Evolutionary conservation across 1,140 invertebrate species (phyloP), one percentile per base, ranked within the genome.

Genomic region (Kradibia gibbosae): DNA sequence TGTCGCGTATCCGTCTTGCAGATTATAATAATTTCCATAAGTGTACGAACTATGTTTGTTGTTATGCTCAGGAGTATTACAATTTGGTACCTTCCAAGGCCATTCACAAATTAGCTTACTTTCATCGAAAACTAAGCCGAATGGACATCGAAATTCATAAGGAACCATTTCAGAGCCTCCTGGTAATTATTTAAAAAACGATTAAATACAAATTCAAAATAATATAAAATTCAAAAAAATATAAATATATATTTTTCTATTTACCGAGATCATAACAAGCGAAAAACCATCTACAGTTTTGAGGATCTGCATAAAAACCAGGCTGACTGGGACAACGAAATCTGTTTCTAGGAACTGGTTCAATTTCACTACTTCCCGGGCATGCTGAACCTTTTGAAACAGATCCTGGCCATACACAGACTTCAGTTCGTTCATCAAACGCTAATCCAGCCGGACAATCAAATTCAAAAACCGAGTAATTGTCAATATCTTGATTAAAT

Each of bases 211-310:
- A 17, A 36, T 34, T 62, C 5, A 31, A 82, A 74, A 42, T 73
- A 53, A 60, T 22, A 72, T 77, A 42, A 50, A 57, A 67, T 62
- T 0, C 4, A 10, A 62, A 62, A 31, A n/a, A 62, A n/a, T 62
- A 5, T 62, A 10, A 11, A 31, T 62, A 62, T 62, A 78, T 50
- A 48, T 50, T 67, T 53, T 72, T 45, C 22, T 42, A 92, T 81
- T 93, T 93, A 84, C 94, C 93, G 85, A 96, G 93, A 88, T 96
- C 95, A 74, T 95, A 89, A 89, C 96, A 97, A 28, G 96, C 95
- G 87, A 96, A 96, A 93, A 97, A 97, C 95, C 95, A 96, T 76
- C 95, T 93, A 84, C 96, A 97, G 89, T 97, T 96, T 87, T 95
- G 94, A 0, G 95, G 95, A 91, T 97, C 95, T 0, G 94, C 95